A percentile compares a stretch with the other conserved stretches of the same genome.
phyloP scores from a whole-genome alignment of 2,797 vertebrate genomes.

The Poecile montanus region DNA sequence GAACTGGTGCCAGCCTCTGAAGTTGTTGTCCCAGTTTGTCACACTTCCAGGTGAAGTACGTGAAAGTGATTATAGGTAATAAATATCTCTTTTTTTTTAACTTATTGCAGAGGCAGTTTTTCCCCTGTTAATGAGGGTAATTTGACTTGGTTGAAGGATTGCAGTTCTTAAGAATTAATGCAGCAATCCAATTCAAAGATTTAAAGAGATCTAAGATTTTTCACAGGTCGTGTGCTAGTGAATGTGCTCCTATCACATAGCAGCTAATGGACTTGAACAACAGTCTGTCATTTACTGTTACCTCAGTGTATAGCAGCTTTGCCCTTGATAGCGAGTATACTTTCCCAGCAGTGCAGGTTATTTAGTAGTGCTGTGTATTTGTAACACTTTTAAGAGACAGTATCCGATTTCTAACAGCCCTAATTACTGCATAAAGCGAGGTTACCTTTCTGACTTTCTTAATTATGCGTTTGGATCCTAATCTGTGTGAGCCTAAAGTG shows the following conservation, averaged over 20 bases:
- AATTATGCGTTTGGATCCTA: conserved; percentile 76
- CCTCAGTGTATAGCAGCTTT: conserved; percentile 88
- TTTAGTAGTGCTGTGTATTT: conserved; percentile 81
- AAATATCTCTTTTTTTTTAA: conserved; percentile 87
- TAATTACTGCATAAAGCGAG: conserved; percentile 75
- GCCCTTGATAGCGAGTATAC: conserved; percentile 89
- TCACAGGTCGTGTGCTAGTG: conserved; percentile 98
- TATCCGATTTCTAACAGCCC: conserved; percentile 77
- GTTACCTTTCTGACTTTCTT: conserved; percentile 77
- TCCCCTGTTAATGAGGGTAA: conserved; percentile 99
- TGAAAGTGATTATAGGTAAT: conserved; percentile 96
- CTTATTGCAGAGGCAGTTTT: conserved; percentile 99
- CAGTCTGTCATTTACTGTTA: conserved; percentile 93
- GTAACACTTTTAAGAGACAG: conserved; percentile 79
- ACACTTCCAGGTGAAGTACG: conserved; percentile 72
- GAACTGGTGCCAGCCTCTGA: conserved; percentile 31
- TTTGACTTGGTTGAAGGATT: conserved; percentile 99
- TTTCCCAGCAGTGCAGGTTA: conserved; percentile 89
- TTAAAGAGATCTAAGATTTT: conserved; percentile 99
- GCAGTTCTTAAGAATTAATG: conserved; percentile 99
- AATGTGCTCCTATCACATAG: conserved; percentile 96
- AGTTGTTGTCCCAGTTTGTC: conserved; percentile 65
- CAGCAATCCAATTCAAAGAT: conserved; percentile 94
- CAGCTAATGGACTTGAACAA: conserved; percentile 99
- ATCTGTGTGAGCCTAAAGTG: conserved; percentile 60